Percentiles rank a stretch among this genome's conserved stretches.
Evolutionary conservation across 64 coral and sea anemone species (phyloP).

Genomic region (Stichodactyla mertensii): DNA sequence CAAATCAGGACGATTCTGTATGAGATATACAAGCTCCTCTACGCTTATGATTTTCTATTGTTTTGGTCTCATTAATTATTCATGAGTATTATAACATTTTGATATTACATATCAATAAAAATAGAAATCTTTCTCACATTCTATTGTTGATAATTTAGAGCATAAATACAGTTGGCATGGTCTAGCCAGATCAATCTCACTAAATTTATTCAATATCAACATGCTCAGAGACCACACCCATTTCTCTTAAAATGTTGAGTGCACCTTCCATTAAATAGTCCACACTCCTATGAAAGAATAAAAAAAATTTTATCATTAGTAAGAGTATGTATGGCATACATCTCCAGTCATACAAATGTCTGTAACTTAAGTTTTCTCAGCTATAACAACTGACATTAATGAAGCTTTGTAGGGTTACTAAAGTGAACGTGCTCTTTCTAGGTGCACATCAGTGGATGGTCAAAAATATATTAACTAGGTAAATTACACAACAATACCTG

Average conservation of each 20-base stretch:
- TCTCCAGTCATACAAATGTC: too few species aligned
- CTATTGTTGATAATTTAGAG: background rate
- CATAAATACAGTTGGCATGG: background rate
- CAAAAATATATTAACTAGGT: too few species aligned
- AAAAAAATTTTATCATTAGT: slow-evolving; percentile 4
- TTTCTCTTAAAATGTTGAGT: slow-evolving; percentile 7
- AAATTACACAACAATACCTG: slow-evolving; percentile 34
- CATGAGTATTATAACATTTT: background rate
- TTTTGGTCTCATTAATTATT: too few species aligned
- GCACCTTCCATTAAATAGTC: slow-evolving; percentile 27
- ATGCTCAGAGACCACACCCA: slow-evolving; percentile 12
- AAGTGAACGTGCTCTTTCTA: too few species aligned
- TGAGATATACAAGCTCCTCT: too few species aligned
- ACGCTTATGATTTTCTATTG: too few species aligned
- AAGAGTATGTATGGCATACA: background rate
- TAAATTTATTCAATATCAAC: background rate
- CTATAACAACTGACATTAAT: too few species aligned
- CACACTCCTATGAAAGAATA: background rate
- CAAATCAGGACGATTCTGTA: too few species aligned
- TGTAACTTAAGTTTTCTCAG: too few species aligned
- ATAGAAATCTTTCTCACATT: too few species aligned
- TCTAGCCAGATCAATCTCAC: background rate
- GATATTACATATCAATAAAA: background rate
- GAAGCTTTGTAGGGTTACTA: too few species aligned
- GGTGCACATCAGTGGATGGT: too few species aligned